Evolutionary conservation across 2,797 vertebrate species (phyloP).

Genomic region (Uromys caudimaculatus): DNA sequence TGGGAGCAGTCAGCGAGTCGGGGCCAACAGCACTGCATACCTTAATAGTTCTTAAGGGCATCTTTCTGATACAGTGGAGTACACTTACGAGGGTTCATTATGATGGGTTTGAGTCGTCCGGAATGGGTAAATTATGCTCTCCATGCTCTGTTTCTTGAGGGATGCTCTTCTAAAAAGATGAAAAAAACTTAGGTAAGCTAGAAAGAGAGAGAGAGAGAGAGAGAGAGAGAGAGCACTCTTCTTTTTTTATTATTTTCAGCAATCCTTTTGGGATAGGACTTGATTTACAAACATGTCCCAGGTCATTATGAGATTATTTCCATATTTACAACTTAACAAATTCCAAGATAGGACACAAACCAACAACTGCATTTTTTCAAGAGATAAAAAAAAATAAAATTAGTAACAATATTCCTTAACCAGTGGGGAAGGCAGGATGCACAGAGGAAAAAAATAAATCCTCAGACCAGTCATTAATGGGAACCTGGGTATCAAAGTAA

Average conservation of each 20-base stretch:
- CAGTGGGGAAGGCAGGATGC: neutral
- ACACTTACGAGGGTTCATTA: conserved; percentile 59
- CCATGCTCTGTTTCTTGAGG: conserved; percentile 72
- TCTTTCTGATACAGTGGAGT: conserved; percentile 69
- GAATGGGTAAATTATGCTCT: conserved; percentile 70
- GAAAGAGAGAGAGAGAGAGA: neutral
- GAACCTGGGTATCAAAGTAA: neutral
- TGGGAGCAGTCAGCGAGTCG: conserved; percentile 49
- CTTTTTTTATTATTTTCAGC: neutral
- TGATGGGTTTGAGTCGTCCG: conserved; percentile 70
- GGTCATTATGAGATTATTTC: neutral
- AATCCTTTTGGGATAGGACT: neutral
- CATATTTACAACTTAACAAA: neutral
- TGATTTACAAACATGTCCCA: neutral
- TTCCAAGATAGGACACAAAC: neutral
- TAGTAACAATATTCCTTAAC: neutral
- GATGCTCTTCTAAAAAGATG: conserved; percentile 49
- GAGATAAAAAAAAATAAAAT: neutral
- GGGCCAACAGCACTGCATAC: conserved; percentile 61
- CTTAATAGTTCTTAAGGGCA: conserved; percentile 75
- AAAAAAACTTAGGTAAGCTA: conserved; percentile 46
- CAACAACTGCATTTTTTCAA: neutral
- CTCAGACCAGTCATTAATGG: neutral
- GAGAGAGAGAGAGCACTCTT: neutral
- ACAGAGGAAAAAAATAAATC: neutral